These are phyloP conservation scores for Dynastes hyllus DNA, from an alignment of 2,888 invertebrate genomes.

Conservation along the genomic window DNA sequence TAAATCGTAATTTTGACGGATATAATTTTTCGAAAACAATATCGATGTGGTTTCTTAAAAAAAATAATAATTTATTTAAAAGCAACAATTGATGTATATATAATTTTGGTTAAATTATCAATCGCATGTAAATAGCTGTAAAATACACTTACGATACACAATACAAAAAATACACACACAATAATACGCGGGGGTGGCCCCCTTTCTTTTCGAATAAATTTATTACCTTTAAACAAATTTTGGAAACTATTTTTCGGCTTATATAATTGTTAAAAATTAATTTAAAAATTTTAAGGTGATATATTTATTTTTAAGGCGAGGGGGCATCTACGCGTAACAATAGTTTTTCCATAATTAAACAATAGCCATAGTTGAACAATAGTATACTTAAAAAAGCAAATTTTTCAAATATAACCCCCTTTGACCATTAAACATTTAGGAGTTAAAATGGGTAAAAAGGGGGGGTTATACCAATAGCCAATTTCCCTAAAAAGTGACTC, in stretches of 20 bases:
- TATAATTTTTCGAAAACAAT: conserved; percentile 3
- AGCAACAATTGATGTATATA: not conserved
- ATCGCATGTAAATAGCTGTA: conserved; percentile 40
- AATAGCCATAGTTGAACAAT: conserved; percentile 65
- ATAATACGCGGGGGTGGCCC: conserved; percentile 17
- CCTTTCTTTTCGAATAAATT: not conserved
- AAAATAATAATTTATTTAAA: conserved; percentile 3
- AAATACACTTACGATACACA: conserved; percentile 26
- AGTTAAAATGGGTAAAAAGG: conserved; percentile 8
- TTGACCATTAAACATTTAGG: not conserved
- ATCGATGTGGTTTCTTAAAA: conserved; percentile 42
- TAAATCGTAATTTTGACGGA: not conserved
- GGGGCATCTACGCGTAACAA: conserved; percentile 11
- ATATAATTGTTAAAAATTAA: no score
- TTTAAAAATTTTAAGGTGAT: conserved; percentile 4
- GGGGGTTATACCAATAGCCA: conserved; percentile 55
- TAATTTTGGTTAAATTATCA: conserved; percentile 20
- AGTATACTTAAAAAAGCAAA: conserved; percentile 57
- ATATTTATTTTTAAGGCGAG: not conserved
- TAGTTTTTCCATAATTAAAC: conserved; percentile 63
- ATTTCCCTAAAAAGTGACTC: conserved; percentile 70
- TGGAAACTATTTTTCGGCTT: no score
- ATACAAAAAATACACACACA: conserved; percentile 26
- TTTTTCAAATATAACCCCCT: conserved; percentile 38
- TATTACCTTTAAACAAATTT: not conserved